Percentiles rank a stretch among this genome's conserved stretches.
These are phyloP conservation scores for Drosophila nr. fundita DNA, from an alignment of 2,888 invertebrate genomes.

Conservation along the genomic window DNA sequence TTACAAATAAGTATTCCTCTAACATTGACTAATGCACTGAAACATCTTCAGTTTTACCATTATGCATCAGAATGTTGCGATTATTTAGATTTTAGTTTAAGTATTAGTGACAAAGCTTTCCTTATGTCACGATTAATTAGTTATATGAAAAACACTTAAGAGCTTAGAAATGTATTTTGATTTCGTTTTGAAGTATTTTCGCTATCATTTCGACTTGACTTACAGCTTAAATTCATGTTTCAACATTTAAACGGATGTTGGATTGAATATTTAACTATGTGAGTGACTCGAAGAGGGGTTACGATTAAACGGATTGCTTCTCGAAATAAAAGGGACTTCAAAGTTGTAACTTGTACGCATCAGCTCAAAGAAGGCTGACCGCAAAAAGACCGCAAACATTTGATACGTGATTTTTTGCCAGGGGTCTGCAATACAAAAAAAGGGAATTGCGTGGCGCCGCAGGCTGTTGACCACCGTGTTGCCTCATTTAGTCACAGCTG, in stretches of 20 bases:
- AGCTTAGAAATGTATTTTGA: slow-evolving; percentile 79
- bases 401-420: slow-evolving; percentile 68
- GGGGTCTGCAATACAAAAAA: slow-evolving; percentile 14
- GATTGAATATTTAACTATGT: slow-evolving; percentile 41
- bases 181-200: slow-evolving; percentile 62
- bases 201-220: slow-evolving; percentile 38
- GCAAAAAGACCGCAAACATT: slow-evolving; percentile 71
- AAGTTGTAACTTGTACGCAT: slow-evolving; percentile 29
- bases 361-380: slow-evolving; percentile 59
- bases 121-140: slow-evolving; percentile 50
- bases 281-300: slow-evolving; percentile 18
- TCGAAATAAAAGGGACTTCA: slow-evolving; percentile 14
- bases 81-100: slow-evolving; percentile 45
- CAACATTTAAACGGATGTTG: slow-evolving; percentile 37
- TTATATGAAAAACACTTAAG: slow-evolving; percentile 75
- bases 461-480: slow-evolving; percentile 39
- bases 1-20: slow-evolving; percentile 47
- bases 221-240: slow-evolving; percentile 34
- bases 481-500: slow-evolving; percentile 51
- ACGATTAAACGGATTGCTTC: slow-evolving; percentile 28
- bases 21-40: slow-evolving; percentile 34
- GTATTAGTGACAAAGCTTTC: slow-evolving; percentile 47
- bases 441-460: slow-evolving; percentile 6
- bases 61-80: slow-evolving; percentile 33
- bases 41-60: slow-evolving; percentile 6